Evolutionary conservation across 2,888 invertebrate species (phyloP), one percentile per base, ranked within the genome.

Genomic region (Tortricodes alternella): DNA sequence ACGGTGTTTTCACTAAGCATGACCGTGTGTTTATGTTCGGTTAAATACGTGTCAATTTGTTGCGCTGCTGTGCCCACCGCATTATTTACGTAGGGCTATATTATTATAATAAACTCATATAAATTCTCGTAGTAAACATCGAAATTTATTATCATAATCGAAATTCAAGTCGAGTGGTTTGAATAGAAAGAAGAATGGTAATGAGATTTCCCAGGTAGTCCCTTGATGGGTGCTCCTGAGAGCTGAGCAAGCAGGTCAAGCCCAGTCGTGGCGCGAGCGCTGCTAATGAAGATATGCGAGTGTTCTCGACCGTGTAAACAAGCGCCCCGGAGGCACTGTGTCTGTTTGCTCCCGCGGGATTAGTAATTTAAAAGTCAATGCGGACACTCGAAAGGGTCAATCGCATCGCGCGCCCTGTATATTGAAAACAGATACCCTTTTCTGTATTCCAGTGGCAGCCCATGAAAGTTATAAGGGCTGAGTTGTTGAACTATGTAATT

Each of bases 331-430:
- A 79, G 85, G 80, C 81, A 69, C 76, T 80, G 78, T 78, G 80
- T 79, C 84, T 87, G 80, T 89, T 88, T 88, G 75, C 84, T 78
- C 87, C 75, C 85, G 82, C 88, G 83, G 85, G 88, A 89, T 90
- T 89, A 89, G 86, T 88, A 90, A 90, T 90, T 90, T 90, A 90
- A 90, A 90, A 90, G 90, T 90, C 89, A 90, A 90, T 90, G 89
- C 86, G 85, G 86, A 90, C 87, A 89, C 89, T 89, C 86, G 75
- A 85, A 87, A 88, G 88, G 89, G 89, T 89, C 89, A 89, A 88
- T 89, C 89, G 88, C 79, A 82, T 80, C 77, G 82, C 76, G 74
- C 79, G 75, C 68, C 78, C 81, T 74, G 78, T 77, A 85, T 89
- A 89, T 89, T 89, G 89, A 89, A 89, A 90, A 89, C 87, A 83